A percentile compares a stretch with the other conserved stretches of the same genome.
phyloP scores from a whole-genome alignment of 2,888 invertebrate species.

The Mystacides longicornis region DNA sequence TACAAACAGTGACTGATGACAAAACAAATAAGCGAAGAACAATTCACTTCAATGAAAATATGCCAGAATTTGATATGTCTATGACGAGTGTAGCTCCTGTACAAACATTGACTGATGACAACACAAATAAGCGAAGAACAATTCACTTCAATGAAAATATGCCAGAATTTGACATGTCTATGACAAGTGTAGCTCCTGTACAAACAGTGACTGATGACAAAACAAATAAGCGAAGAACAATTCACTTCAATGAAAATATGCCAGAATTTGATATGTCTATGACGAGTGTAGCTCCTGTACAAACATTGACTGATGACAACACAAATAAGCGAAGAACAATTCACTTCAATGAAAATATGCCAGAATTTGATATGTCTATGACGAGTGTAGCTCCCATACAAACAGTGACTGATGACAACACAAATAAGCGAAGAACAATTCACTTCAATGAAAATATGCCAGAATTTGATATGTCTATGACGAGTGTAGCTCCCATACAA shows the following conservation, averaged over 20 bases:
- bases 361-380: slow-evolving; percentile 17
- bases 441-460: slow-evolving; percentile 4
- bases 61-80: slow-evolving; percentile 13
- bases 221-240: slow-evolving; percentile 10
- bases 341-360: slow-evolving; percentile 10
- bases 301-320: not conserved
- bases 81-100: slow-evolving; percentile 9
- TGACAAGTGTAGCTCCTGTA: slow-evolving; percentile 3
- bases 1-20: not conserved
- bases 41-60: slow-evolving; percentile 5
- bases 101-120: not conserved
- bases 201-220: not conserved
- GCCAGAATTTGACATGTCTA: slow-evolving; percentile 12
- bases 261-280: slow-evolving; percentile 16
- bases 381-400: slow-evolving; percentile 8
- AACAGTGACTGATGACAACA: not conserved
- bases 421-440: slow-evolving; percentile 9
- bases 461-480: slow-evolving; percentile 17
- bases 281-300: slow-evolving; percentile 4
- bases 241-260: slow-evolving; percentile 7
- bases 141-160: slow-evolving; percentile 1
- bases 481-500: not conserved
- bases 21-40: slow-evolving; percentile 8
- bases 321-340: slow-evolving; percentile 9
- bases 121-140: slow-evolving; percentile 10